Evolutionary conservation across 2,797 vertebrate species (phyloP).

Genomic region (Gallirallus australis): DNA sequence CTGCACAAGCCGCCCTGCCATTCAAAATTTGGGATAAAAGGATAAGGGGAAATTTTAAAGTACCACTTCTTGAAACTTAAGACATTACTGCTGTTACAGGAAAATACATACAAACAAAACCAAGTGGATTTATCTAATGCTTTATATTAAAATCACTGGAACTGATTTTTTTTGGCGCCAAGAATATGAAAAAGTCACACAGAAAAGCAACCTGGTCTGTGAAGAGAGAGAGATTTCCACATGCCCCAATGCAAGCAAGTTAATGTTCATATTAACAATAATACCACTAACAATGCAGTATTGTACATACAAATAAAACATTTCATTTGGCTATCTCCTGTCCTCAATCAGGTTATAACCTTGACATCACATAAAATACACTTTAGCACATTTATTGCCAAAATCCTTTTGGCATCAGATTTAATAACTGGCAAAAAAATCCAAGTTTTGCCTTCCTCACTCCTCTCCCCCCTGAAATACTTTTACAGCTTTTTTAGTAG

Average conservation of each 20-base stretch:
- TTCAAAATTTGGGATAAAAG: background rate
- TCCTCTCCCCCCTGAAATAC: background rate
- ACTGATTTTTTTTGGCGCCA: background rate
- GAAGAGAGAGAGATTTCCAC: background rate
- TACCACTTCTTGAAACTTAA: background rate
- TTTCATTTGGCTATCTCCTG: background rate
- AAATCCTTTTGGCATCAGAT: background rate
- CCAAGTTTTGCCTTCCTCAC: background rate
- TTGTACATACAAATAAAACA: background rate
- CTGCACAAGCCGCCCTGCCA: background rate
- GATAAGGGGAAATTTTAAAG: background rate
- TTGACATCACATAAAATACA: conserved; percentile 3
- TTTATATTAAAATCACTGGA: background rate
- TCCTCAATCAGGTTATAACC: background rate
- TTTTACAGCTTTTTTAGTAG: background rate
- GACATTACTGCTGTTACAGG: background rate
- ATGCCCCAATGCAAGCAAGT: background rate
- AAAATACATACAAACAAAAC: background rate
- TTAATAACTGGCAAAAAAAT: background rate
- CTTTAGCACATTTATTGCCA: background rate
- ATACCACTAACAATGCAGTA: background rate
- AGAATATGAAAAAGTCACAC: background rate
- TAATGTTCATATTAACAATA: background rate
- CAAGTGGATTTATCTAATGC: background rate
- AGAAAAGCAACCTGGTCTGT: background rate